Percentiles rank a stretch among this genome's conserved stretches.
Conservation (phyloP, 1,140 invertebrate species). For the Uloborus diversus region DNA sequence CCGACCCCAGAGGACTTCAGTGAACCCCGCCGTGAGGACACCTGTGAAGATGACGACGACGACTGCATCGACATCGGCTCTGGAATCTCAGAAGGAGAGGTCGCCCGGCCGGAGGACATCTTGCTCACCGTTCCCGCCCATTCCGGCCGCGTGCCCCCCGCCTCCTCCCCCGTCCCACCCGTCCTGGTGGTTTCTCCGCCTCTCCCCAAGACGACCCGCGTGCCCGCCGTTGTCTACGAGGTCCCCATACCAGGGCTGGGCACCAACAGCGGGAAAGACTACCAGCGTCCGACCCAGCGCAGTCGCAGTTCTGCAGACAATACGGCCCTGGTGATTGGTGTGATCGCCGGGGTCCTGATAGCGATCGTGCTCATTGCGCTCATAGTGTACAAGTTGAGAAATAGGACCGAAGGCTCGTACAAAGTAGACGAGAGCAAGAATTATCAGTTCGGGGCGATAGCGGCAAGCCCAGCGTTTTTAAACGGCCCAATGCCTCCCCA, state of each 20-base stretch:
- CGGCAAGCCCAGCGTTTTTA: conserved; percentile 48
- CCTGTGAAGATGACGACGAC: conserved; percentile 60
- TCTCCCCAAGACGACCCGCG: conserved; percentile 37
- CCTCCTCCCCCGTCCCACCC: conserved; percentile 57
- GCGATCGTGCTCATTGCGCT: conserved; percentile 89
- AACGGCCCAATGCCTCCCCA: conserved; percentile 44
- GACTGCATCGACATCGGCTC: conserved; percentile 61
- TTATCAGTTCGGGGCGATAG: conserved; percentile 64
- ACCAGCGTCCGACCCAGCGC: conserved; percentile 38
- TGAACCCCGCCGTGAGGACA: conserved; percentile 1
- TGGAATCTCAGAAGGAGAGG: conserved; percentile 60
- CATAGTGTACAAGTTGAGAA: conserved; percentile 88
- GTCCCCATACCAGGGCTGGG: conserved; percentile 31
- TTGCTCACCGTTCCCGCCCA: conserved; percentile 30
- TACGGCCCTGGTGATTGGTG: conserved; percentile 79
- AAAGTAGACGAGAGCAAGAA: conserved; percentile 84
- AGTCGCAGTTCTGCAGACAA: conserved; percentile 61
- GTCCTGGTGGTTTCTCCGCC: conserved; percentile 17
- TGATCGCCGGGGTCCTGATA: conserved; percentile 89
- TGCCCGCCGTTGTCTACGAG: conserved; percentile 52
- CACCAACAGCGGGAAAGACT: neutral
- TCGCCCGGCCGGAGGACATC: conserved; percentile 12
- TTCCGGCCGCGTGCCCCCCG: neutral
- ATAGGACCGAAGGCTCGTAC: conserved; percentile 84
- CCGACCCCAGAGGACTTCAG: conserved; percentile 63